phyloP scores from a whole-genome alignment of 2,888 invertebrate species.

The Drosophila nr. fundita region DNA sequence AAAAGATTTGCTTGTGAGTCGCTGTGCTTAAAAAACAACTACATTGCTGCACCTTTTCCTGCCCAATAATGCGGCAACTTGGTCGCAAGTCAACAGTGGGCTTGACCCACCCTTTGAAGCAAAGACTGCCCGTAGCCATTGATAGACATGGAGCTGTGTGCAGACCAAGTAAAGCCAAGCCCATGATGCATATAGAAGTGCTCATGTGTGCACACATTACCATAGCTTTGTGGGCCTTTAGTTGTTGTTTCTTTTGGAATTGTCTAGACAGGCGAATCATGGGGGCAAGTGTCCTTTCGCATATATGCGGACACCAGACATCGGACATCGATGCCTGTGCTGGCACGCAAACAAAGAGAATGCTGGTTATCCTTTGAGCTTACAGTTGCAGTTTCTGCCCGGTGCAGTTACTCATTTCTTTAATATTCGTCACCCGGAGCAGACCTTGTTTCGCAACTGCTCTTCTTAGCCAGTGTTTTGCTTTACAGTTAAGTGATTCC shows the following conservation, averaged over 20 bases:
- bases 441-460: constrained; percentile 36
- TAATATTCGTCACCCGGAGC: constrained; percentile 29
- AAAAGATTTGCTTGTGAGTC: constrained; percentile 34
- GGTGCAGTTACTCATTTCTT: constrained; percentile 63
- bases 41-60: constrained; percentile 63
- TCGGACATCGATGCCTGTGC: constrained; percentile 41
- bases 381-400: constrained; percentile 17
- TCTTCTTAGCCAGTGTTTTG: not conserved
- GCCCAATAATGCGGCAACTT: constrained; percentile 25
- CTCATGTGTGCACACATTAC: constrained; percentile 57
- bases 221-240: constrained; percentile 10
- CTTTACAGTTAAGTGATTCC: constrained; percentile 11
- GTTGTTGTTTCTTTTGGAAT: constrained; percentile 40
- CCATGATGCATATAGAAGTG: constrained; percentile 63
- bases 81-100: constrained; percentile 20
- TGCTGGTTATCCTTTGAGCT: constrained; percentile 54
- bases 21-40: constrained; percentile 30
- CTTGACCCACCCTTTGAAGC: constrained; percentile 42
- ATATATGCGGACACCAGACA: constrained; percentile 33
- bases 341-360: constrained; percentile 59
- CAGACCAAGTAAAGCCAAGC: constrained; percentile 38
- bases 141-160: constrained; percentile 14
- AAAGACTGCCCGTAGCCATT: constrained; percentile 30
- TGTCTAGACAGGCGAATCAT: constrained; percentile 70
- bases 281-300: constrained; percentile 60